Evolutionary conservation across 2,113 vertebrate genomes (phyloP), one percentile per base, ranked within the genome.

Genomic region (Antechinus flavipes): DNA sequence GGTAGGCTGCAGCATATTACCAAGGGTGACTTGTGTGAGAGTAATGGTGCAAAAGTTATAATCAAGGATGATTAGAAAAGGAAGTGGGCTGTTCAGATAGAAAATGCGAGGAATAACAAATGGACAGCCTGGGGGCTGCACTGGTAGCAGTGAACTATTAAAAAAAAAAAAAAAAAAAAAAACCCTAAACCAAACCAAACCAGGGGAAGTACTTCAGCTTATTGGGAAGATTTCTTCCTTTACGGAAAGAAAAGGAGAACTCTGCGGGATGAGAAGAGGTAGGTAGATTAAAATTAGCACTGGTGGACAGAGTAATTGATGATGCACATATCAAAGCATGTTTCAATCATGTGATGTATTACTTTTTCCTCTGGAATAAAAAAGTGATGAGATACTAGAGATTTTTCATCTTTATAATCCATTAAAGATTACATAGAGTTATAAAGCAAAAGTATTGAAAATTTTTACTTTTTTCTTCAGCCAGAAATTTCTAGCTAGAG

Each of bases 281-380:
- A n/a, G n/a, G 6, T 23, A 84, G n/a, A 84, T 84, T n/a, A 42
- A 8, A 22, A 42, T 84, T 84, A 84, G 19, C 68, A 42, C 19
- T 42, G 68, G 68, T 84, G 68, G n/a, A 22, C 68, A 84, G 68
- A 84, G 35, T 42, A 42, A 84, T 42, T 84, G 5, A 84, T 76
- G 30, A 76, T 84, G 68, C n/a, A 42, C 42, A 22, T 42, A 42
- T 84, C 68, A 42, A 90, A 52, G 12, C 54, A 47, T 53, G 50
- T 26, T 6, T 26, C 27, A 84, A 56, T 91, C 3, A 49, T 93
- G 93, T 94, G 55, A 56, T 56, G 58, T 84, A 84, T 53, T 42
- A 4, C 22, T 90, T 92, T 96, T 95, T 49, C 12, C 1, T 90
- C 22, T 95, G 30, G 54, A 47, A 46, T 92, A 93, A 89, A 93